These are phyloP conservation scores for Pseudeuparius sepicola DNA, from an alignment of 2,888 invertebrate species.

Conservation along the genomic window DNA sequence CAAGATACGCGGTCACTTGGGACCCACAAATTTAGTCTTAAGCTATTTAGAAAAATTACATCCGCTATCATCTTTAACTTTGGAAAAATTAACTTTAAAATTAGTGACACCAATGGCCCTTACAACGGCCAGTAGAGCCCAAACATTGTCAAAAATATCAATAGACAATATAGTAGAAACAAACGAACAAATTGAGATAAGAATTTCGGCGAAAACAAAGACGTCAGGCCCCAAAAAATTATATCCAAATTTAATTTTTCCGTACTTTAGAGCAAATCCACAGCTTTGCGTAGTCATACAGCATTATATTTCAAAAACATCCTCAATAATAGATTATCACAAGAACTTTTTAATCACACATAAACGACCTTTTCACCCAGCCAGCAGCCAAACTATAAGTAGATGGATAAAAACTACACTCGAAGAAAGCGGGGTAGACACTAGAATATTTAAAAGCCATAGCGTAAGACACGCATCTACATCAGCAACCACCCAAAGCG, in stretches of 20 bases:
- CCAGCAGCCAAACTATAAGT: constrained; percentile 11
- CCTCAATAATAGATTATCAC: neutral
- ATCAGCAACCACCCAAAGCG: constrained; percentile 12
- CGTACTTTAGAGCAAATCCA: constrained; percentile 10
- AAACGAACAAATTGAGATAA: constrained; percentile 10
- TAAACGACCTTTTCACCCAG: constrained; percentile 11
- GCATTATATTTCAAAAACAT: constrained; percentile 2
- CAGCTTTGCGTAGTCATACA: constrained; percentile 5
- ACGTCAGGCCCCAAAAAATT: constrained; percentile 14
- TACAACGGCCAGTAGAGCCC: no score
- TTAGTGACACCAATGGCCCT: constrained; percentile 14
- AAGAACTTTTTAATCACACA: constrained; percentile 9
- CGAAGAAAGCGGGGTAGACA: constrained; percentile 11
- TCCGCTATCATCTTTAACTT: no score
- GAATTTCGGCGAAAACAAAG: constrained; percentile 16
- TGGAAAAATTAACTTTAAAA: constrained; percentile 10
- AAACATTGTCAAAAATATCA: constrained; percentile 15
- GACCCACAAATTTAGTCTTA: constrained; percentile 21
- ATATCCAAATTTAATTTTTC: constrained; percentile 11
- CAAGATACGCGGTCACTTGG: constrained; percentile 25
- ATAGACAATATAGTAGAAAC: constrained; percentile 14
- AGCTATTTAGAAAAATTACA: constrained; percentile 11
- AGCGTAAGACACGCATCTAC: constrained; percentile 16
- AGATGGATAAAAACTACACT: constrained; percentile 11
- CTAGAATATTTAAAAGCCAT: constrained; percentile 12